These are phyloP conservation scores for Dorcus hopei DNA, from an alignment of 2,888 invertebrate species.

Conservation along the genomic window DNA sequence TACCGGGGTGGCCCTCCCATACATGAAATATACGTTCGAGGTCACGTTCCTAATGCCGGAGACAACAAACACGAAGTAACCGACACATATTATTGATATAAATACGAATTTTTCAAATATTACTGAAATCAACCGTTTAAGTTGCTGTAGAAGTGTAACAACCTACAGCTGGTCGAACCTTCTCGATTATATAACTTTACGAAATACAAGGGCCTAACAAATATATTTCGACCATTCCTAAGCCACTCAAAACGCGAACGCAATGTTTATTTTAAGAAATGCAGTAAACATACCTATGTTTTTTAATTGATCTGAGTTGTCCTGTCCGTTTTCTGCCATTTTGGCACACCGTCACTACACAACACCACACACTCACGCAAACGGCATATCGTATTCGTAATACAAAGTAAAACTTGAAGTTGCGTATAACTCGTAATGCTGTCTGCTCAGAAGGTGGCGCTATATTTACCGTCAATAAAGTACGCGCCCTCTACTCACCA, in stretches of 20 bases:
- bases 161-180: slow-evolving; percentile 46
- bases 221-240: slow-evolving; percentile 2
- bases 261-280: slow-evolving; percentile 10
- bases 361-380: slow-evolving; percentile 39
- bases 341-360: slow-evolving; percentile 42
- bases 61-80: slow-evolving; percentile 2
- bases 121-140: neutral
- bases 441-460: slow-evolving; percentile 10
- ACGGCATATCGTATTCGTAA: slow-evolving; percentile 36
- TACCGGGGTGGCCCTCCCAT: slow-evolving; percentile 1
- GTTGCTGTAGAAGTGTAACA: slow-evolving; percentile 7
- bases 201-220: slow-evolving; percentile 25
- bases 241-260: slow-evolving; percentile 7
- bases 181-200: slow-evolving; percentile 46
- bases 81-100: neutral
- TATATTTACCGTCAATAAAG: neutral
- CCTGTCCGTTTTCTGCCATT: slow-evolving; percentile 51
- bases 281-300: slow-evolving; percentile 43
- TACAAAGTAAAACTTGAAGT: slow-evolving; percentile 19
- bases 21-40: neutral
- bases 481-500: too few species aligned
- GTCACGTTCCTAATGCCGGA: neutral
- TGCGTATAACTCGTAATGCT: slow-evolving; percentile 5
- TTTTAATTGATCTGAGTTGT: slow-evolving; percentile 46
- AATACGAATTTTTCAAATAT: slow-evolving; percentile 4